These are phyloP conservation scores for Tupaia chinensis DNA, from an alignment of 2,113 vertebrate species.

Conservation along the genomic window DNA sequence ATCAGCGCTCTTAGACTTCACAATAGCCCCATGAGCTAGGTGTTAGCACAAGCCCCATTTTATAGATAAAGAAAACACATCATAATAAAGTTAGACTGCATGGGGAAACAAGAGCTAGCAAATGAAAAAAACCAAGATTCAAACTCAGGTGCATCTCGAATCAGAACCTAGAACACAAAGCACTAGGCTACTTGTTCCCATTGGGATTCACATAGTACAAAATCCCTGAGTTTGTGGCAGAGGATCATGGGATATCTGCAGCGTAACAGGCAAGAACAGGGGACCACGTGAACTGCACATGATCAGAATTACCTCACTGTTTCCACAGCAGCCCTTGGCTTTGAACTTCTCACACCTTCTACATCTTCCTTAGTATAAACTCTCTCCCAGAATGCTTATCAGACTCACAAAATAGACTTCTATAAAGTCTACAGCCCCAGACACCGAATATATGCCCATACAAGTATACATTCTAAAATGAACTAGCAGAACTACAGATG, in stretches of 20 bases:
- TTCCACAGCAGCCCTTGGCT: background rate
- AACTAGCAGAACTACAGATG: background rate
- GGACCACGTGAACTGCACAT: background rate
- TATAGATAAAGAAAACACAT: background rate
- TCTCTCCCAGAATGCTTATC: background rate
- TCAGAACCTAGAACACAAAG: background rate
- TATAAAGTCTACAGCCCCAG: background rate
- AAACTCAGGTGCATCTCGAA: background rate
- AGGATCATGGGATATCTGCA: background rate
- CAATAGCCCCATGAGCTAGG: background rate
- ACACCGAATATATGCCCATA: background rate
- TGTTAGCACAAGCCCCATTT: background rate
- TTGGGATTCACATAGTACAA: background rate
- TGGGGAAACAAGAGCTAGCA: background rate
- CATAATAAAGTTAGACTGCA: background rate
- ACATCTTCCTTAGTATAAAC: background rate
- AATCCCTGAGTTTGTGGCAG: background rate
- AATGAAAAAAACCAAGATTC: background rate
- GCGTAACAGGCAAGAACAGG: background rate
- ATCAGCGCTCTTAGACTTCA: background rate
- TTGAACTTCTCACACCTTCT: background rate
- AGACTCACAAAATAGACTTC: background rate
- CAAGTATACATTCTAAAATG: background rate
- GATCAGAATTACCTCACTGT: background rate
- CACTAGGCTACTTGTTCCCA: background rate